These are phyloP conservation scores for Neuroterus valhalla DNA, from an alignment of 1,140 invertebrate species.

Conservation along the genomic window DNA sequence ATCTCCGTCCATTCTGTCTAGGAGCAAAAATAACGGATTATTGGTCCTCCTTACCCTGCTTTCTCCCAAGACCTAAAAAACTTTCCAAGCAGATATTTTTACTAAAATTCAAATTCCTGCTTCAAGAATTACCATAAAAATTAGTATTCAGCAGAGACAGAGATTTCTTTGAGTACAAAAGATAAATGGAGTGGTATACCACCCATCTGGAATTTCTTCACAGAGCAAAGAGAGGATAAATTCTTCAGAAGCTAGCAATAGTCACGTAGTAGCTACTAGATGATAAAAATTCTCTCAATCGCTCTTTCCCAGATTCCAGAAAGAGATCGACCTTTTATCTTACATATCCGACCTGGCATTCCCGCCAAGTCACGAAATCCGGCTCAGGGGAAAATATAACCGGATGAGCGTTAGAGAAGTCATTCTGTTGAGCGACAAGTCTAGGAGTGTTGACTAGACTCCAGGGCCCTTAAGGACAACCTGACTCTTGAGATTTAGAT, in stretches of 20 bases:
- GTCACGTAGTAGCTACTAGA: background rate
- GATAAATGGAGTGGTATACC: background rate
- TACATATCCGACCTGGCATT: background rate
- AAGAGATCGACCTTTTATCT: constrained; percentile 14
- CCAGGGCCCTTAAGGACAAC: too few species aligned
- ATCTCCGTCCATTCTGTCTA: too few species aligned
- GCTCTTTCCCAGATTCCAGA: constrained; percentile 4
- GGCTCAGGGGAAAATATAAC: background rate
- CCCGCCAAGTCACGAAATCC: constrained; percentile 22
- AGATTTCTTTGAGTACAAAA: background rate
- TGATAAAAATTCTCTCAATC: background rate
- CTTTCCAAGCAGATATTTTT: too few species aligned
- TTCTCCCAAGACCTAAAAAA: too few species aligned
- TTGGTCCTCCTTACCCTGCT: too few species aligned
- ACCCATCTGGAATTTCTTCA: constrained; percentile 9
- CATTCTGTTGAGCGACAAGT: background rate
- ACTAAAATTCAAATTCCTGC: background rate
- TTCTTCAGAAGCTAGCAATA: constrained; percentile 25
- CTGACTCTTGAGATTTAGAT: background rate
- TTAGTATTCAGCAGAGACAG: constrained; percentile 10
- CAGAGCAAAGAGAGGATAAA: background rate
- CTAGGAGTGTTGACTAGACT: too few species aligned
- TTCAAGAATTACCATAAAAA: background rate
- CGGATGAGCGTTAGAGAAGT: background rate
- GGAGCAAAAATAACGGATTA: too few species aligned